Evolutionary conservation across 2,113 vertebrate species (phyloP).

Genomic region (Gambusia affinis): DNA sequence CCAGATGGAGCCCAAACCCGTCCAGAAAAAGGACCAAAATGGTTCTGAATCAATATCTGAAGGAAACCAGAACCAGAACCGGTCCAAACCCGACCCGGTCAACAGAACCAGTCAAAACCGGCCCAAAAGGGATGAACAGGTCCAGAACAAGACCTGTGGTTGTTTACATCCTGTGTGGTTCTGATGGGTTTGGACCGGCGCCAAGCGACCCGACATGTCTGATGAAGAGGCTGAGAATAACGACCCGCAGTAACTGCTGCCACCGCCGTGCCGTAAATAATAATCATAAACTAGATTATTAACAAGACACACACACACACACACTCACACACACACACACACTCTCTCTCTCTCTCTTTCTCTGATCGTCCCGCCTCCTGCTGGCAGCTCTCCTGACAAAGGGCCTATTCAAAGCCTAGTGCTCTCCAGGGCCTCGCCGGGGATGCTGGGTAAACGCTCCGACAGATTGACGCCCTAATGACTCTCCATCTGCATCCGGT

Average conservation of each 20-base stretch:
- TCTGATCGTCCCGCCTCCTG: slow-evolving; percentile 43
- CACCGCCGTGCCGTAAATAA: background rate
- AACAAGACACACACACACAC: slow-evolving; percentile 5
- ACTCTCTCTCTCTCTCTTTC: too few species aligned
- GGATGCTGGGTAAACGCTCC: slow-evolving; percentile 83
- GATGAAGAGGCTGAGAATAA: too few species aligned
- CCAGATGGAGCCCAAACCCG: background rate
- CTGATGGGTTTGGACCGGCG: background rate
- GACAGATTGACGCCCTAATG: slow-evolving; percentile 95
- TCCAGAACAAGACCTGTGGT: background rate
- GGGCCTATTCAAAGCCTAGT: slow-evolving; percentile 97
- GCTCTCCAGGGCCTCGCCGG: slow-evolving; percentile 90
- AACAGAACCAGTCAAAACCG: background rate
- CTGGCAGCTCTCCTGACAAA: slow-evolving; percentile 81
- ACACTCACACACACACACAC: slow-evolving; percentile 10
- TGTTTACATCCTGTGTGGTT: background rate
- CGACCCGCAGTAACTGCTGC: too few species aligned
- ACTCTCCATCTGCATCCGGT: slow-evolving; percentile 89
- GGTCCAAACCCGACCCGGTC: background rate
- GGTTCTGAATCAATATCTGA: too few species aligned
- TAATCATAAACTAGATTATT: slow-evolving; percentile 1
- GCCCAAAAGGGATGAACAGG: background rate
- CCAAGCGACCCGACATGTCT: too few species aligned
- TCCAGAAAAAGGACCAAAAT: too few species aligned
- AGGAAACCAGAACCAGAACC: background rate